Evolutionary conservation across 2,888 invertebrate genomes (phyloP), one percentile per base, ranked within the genome.

Genomic region (Oithona nana): DNA sequence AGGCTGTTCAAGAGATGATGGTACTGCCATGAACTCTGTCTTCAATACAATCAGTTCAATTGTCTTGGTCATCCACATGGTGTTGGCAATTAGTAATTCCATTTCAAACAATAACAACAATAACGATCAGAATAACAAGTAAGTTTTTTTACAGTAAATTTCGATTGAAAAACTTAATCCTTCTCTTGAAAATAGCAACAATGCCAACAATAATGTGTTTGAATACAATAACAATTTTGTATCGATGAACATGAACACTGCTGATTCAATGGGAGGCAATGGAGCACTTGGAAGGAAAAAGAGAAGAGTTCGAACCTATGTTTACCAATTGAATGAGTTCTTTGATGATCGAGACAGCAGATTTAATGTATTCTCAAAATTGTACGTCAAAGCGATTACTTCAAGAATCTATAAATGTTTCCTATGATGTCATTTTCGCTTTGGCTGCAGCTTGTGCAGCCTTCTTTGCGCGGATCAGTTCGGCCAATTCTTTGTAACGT

Each of bases 391-490:
- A 39, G 39, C 39, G 6, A 16, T 39, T 11, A 16, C 39, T 16
- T 11, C 6, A 39, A 39, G 39, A 39, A 11, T 39, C 6, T 39
- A 39, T 16, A 39, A 39, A 16, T 39, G 39, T 16, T 54, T 54
- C 24, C 26, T 54, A 20, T 54, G 26, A 13, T n/a, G n/a, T n/a
- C n/a, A n/a, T n/a, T 8, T 16, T 22, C 8, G 51, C 65, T 16
- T 60, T 67, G 6, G 71, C 71, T 8, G 71, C 69, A 29, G 65
- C 83, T 75, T 86, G 85, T 28, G 81, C 81, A 65, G 80, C 80
- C 75, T 93, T 93, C 74, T 95, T 97, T 16, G 94, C 93, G 78
- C 92, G 90, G 4, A 97, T 86, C 74, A 94, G 80, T 75, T 95
- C 94, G 24, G 92, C 97, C 67, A 99, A 77, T 75, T 97, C 94